Base-by-base conservation (phyloP, 2,888 invertebrate species). In the Melikaiella ostensackeni region DNA sequence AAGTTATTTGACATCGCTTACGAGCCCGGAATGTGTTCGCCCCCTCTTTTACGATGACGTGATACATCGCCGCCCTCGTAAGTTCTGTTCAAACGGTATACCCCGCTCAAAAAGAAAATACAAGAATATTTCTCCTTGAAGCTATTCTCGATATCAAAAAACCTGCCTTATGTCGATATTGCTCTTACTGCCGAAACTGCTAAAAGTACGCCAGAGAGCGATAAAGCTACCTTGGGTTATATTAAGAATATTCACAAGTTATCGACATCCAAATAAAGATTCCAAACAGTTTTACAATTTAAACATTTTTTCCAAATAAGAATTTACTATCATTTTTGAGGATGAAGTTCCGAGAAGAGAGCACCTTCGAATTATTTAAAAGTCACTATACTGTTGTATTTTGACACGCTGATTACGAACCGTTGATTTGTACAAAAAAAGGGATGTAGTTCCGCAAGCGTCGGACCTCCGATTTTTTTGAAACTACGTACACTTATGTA, bases 1-100 rank as follows among this genome's bases (percentile, higher is more conserved):
- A 89, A 90, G 88, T 89, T 89, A 90, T 90, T 89, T 88, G 89
- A 90, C 88, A 89, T 89, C 88, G 87, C 87, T 89, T 88, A 89
- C 87, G 86, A 86, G 84, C 84, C 81, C 83, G 84, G 85, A 86
- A 87, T 87, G 88, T 87, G 86, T 84, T 87, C 83, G 81, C 80
- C 80, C 81, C 80, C 81, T 84, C 82, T 75, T 83, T 80, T 74
- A 82, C 82, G 82, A 82, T 79, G 78, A 80, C 82, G 82, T 82
- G 80, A 82, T 82, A 82, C 82, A 82, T 80, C 79, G 82, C 78
- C 77, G 77, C 79, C 75, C 61, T 59, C 57, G 77, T 79, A 80
- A 81, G 79, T 80, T 76, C 73, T 77, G 74, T 77, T 70, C 76
- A 62, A 78, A 78, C 76, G 64, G 81, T 57, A 21, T 76, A 82